These are phyloP conservation scores for Cavia aperea DNA, from an alignment of 2,113 vertebrate species.

Conservation along the genomic window DNA sequence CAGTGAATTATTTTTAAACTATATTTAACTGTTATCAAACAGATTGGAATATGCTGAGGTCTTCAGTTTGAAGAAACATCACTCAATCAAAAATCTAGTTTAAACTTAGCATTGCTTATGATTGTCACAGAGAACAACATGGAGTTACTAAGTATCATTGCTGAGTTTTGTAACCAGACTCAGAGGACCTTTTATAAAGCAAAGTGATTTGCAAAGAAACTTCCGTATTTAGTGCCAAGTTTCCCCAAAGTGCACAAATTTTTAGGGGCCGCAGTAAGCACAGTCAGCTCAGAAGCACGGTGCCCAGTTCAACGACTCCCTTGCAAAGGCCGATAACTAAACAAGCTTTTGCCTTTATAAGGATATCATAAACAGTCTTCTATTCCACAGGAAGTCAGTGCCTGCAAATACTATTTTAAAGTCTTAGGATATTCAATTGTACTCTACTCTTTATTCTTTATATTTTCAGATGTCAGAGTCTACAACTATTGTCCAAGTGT, in stretches of 20 bases:
- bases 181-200: neutral
- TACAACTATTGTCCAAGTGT: slow-evolving; percentile 35
- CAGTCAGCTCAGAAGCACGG: neutral
- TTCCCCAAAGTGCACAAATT: neutral
- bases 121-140: neutral
- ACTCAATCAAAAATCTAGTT: neutral
- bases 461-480: slow-evolving; percentile 41
- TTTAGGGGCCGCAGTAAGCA: neutral
- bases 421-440: slow-evolving; percentile 55
- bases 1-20: slow-evolving; percentile 1
- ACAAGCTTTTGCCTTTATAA: slow-evolving; percentile 51
- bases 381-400: slow-evolving; percentile 45
- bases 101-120: neutral
- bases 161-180: neutral
- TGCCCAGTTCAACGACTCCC: neutral
- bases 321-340: neutral
- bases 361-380: slow-evolving; percentile 44
- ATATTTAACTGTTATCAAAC: neutral
- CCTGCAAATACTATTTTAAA: slow-evolving; percentile 55
- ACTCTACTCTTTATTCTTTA: slow-evolving; percentile 61
- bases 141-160: neutral
- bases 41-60: neutral
- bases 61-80: neutral
- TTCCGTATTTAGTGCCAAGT: neutral
- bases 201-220: neutral